Percentiles rank a stretch among this genome's conserved stretches.
These are phyloP conservation scores for Corythaixoides concolor DNA, from an alignment of 2,113 vertebrate genomes.

Conservation along the genomic window DNA sequence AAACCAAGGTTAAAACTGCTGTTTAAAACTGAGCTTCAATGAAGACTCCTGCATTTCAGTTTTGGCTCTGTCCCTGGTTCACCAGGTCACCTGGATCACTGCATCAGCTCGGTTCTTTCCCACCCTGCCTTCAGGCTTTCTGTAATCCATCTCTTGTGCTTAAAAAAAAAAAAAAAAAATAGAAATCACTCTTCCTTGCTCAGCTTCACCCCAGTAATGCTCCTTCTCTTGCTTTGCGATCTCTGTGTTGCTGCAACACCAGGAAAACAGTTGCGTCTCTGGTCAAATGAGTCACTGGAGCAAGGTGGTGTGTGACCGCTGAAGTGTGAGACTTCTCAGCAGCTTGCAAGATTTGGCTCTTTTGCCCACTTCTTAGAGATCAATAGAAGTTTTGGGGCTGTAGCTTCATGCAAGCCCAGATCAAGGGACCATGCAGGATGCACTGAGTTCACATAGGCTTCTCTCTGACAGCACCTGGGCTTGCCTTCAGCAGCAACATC, in stretches of 20 bases:
- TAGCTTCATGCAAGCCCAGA: neutral
- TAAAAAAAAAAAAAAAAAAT: neutral
- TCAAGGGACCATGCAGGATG: rapidly evolving
- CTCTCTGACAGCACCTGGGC: neutral
- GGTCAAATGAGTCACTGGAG: neutral
- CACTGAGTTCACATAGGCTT: rapidly evolving
- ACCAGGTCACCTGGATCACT: neutral
- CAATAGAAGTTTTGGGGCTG: neutral
- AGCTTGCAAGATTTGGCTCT: neutral
- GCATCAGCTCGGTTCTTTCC: neutral
- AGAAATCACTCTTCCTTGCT: neutral
- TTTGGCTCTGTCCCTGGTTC: neutral
- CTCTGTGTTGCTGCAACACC: neutral
- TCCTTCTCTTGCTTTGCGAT: neutral
- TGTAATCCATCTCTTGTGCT: neutral
- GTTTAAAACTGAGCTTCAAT: neutral
- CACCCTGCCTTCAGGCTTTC: neutral
- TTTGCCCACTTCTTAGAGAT: neutral
- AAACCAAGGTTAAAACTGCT: neutral
- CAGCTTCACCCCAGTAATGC: neutral
- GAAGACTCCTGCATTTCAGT: neutral
- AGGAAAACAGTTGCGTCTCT: neutral
- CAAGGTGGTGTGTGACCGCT: neutral
- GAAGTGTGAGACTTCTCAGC: neutral
- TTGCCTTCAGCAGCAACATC: neutral